phyloP scores from a whole-genome alignment of 2,113 vertebrate species.

The Gracilinanus agilis region DNA sequence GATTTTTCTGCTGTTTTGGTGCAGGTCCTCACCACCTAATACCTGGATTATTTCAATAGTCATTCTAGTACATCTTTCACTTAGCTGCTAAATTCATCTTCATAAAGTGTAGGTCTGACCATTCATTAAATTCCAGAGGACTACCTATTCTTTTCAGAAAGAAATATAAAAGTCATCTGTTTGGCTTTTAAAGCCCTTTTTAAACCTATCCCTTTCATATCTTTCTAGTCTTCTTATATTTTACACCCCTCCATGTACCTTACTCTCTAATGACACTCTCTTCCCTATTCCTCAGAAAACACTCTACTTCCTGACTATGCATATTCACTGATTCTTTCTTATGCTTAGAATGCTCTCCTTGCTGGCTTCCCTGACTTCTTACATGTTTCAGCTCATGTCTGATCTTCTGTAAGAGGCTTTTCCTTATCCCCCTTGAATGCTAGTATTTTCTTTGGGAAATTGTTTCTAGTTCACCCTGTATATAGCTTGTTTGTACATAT shows the following conservation, averaged over 20 bases:
- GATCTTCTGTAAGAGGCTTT: background rate
- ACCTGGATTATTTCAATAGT: background rate
- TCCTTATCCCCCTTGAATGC: background rate
- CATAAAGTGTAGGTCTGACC: background rate
- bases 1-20: background rate
- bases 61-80: background rate
- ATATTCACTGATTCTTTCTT: background rate
- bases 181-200: background rate
- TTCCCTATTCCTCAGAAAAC: background rate
- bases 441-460: background rate
- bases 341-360: background rate
- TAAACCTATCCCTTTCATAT: background rate
- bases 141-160: background rate
- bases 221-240: background rate
- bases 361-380: background rate
- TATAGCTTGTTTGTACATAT: background rate
- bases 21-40: background rate
- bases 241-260: background rate
- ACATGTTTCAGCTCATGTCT: background rate
- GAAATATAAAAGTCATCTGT: background rate
- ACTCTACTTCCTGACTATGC: background rate
- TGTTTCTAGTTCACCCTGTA: background rate
- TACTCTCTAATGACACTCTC: background rate
- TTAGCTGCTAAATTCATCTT: background rate
- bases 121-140: background rate